Evolutionary conservation across 2,888 invertebrate species (phyloP), one percentile per base, ranked within the genome.

Genomic region (Himalopsyche kuldschensis): DNA sequence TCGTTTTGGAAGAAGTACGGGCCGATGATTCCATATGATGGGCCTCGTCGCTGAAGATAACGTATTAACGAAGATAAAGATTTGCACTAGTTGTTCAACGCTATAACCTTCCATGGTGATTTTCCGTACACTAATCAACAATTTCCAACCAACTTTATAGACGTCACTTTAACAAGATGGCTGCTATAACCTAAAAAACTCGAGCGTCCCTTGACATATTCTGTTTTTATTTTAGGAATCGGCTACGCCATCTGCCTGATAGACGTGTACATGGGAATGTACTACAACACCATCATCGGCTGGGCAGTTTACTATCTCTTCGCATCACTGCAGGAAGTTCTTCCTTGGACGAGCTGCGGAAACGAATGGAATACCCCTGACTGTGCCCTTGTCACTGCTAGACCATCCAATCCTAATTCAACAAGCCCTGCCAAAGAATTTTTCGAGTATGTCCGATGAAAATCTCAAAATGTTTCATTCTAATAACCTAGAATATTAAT

Each of bases 161-260:
- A n/a, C n/a, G n/a, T n/a, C n/a, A n/a, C n/a, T n/a, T n/a, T n/a
- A n/a, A n/a, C n/a, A n/a, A n/a, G n/a, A n/a, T n/a, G n/a, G n/a
- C n/a, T n/a, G n/a, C n/a, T n/a, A n/a, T n/a, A n/a, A n/a, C n/a
- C n/a, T n/a, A n/a, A n/a, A n/a, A n/a, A n/a, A n/a, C n/a, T n/a
- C n/a, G n/a, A n/a, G n/a, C n/a, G n/a, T n/a, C n/a, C n/a, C n/a
- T 2, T 30, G 10, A 27, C 0, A 15, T 27, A 3, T 11, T 11
- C 2, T 15, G n/a, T 3, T 24, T 20, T 41, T 79, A 17, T 30
- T 90, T 17, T 91, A 98, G 98, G 98, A 87, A 96, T 98, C 80
- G 98, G 98, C 81, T 98, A 98, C 91, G 97, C 98, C 11, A 98
- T 98, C 89, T 98, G 98, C 90, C 94, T 98, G 89, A 97, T 98